Evolutionary conservation across 2,888 invertebrate species (phyloP).

Genomic region (Metacarcinus magister): DNA sequence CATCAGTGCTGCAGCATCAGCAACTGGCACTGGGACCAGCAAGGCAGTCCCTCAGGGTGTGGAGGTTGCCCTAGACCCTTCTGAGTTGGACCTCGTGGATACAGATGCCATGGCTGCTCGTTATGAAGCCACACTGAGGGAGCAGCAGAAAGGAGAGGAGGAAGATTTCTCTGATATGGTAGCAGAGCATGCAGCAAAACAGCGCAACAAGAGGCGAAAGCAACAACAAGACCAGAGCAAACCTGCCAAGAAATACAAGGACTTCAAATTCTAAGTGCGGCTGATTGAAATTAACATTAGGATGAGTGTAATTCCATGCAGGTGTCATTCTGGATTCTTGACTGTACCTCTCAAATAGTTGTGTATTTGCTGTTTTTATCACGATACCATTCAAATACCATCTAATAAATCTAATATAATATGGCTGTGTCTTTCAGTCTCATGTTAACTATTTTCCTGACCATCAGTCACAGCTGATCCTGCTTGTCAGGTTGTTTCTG

Average conservation of each 20-base stretch:
- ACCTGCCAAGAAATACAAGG: conserved; percentile 98
- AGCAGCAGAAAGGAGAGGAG: conserved; percentile 91
- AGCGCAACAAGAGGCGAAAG: conserved; percentile 96
- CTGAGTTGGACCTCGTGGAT: conserved; percentile 96
- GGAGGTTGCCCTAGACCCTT: conserved; percentile 98
- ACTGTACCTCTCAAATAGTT: neutral
- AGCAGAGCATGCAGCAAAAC: conserved; percentile 98
- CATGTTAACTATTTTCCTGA: too few relatives aligned
- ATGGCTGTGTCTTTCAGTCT: neutral
- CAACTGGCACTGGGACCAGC: conserved; percentile 74
- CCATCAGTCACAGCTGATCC: too few relatives aligned
- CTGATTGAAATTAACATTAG: neutral
- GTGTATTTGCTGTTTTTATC: neutral
- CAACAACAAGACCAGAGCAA: conserved; percentile 92
- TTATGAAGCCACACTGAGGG: conserved; percentile 97
- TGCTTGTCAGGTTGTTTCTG: too few relatives aligned
- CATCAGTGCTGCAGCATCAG: conserved; percentile 86
- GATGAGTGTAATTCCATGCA: neutral
- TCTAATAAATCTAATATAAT: neutral
- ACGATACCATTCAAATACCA: neutral
- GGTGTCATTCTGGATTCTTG: neutral
- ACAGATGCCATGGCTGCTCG: conserved; percentile 97
- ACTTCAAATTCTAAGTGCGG: conserved; percentile 94
- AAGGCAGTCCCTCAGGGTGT: conserved; percentile 86
- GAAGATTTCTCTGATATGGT: conserved; percentile 99